Evolutionary conservation across 1,140 invertebrate species (phyloP).

Genomic region (Drosophila nigrodunni): DNA sequence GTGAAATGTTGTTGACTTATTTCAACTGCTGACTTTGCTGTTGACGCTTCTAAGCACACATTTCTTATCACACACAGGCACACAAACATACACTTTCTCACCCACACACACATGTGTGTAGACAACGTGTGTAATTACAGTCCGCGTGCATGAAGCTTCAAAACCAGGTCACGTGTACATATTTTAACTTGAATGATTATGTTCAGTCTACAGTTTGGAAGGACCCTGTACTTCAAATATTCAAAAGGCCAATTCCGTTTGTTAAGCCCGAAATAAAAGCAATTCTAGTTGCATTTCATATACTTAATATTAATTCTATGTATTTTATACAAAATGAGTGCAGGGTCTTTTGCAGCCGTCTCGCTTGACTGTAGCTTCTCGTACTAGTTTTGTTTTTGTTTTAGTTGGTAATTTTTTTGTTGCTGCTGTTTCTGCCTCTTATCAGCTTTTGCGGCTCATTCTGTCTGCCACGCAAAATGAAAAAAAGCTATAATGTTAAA

Average conservation of each 20-base stretch:
- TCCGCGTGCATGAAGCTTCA: slow-evolving; percentile 16
- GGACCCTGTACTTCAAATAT: no score
- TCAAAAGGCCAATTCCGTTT: no score
- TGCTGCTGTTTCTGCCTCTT: slow-evolving; percentile 21
- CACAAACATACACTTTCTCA: slow-evolving; percentile 19
- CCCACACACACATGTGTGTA: slow-evolving; percentile 39
- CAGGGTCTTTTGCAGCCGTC: no score
- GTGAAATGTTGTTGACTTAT: slow-evolving; percentile 18
- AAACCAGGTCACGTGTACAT: slow-evolving; percentile 69
- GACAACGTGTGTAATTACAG: slow-evolving; percentile 15
- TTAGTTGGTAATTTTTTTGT: slow-evolving; percentile 12
- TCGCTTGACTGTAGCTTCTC: no score
- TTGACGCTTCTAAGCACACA: slow-evolving; percentile 32
- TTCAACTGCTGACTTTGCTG: slow-evolving; percentile 1
- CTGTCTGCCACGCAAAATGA: slow-evolving; percentile 36
- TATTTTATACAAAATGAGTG: no score
- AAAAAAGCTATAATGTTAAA: slow-evolving; percentile 44
- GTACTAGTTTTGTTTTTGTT: slow-evolving; percentile 14
- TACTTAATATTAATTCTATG: no score
- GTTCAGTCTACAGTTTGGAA: background rate
- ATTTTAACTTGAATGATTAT: slow-evolving; percentile 62
- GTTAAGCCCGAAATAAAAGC: no score
- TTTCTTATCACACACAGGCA: slow-evolving; percentile 38
- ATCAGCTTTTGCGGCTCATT: slow-evolving; percentile 34
- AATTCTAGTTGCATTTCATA: no score